These are phyloP conservation scores for Drosophila helvetica DNA, from an alignment of 2,888 invertebrate genomes.

Conservation along the genomic window DNA sequence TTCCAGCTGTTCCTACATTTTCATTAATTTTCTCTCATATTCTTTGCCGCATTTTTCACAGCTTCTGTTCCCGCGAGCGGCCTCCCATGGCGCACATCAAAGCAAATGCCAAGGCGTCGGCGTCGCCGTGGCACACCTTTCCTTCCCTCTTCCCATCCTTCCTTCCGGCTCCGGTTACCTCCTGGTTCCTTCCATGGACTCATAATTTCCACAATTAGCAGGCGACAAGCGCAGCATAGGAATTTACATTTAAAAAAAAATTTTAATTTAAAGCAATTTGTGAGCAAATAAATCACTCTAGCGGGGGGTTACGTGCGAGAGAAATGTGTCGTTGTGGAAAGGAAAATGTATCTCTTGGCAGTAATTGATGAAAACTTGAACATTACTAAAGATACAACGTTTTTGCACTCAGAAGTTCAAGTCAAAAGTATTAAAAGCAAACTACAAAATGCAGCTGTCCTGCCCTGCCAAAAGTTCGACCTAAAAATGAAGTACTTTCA, in stretches of 20 bases:
- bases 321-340: slow-evolving; percentile 11
- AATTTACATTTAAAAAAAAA: slow-evolving; percentile 33
- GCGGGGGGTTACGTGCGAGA: background rate
- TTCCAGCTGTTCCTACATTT: background rate
- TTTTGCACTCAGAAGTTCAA: background rate
- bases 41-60: slow-evolving; percentile 34
- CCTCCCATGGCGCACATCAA: slow-evolving; percentile 35
- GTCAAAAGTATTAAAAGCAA: no score
- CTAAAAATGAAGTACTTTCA: background rate
- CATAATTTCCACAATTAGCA: slow-evolving; percentile 64
- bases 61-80: slow-evolving; percentile 19
- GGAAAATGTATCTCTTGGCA: slow-evolving; percentile 47
- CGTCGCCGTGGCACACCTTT: slow-evolving; percentile 9
- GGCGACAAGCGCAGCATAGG: slow-evolving; percentile 30
- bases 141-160: background rate
- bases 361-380: background rate
- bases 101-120: slow-evolving; percentile 11
- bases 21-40: slow-evolving; percentile 25
- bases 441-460: no score
- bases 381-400: no score
- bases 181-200: slow-evolving; percentile 24
- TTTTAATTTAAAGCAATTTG: slow-evolving; percentile 40
- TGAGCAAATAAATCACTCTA: slow-evolving; percentile 32
- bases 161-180: slow-evolving; percentile 5
- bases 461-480: no score